Evolutionary conservation across 2,888 invertebrate genomes (phyloP).

Genomic region (Agrochola circellaris): DNA sequence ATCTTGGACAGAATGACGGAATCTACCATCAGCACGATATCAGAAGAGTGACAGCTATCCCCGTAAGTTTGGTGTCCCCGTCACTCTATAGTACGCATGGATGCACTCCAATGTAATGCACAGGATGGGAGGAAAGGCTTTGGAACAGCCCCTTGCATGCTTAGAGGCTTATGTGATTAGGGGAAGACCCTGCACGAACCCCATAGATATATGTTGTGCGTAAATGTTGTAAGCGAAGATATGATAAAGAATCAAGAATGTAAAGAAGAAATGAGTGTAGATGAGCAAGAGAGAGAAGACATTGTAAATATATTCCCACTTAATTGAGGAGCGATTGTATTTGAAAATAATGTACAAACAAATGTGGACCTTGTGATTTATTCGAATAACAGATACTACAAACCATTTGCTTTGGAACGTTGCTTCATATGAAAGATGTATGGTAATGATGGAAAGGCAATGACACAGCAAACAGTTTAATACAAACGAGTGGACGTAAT

Average conservation of each 20-base stretch:
- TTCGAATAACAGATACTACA: constrained; percentile 18
- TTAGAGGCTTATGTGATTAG: constrained; percentile 88
- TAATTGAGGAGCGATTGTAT: constrained; percentile 25
- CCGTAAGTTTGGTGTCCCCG: constrained; percentile 89
- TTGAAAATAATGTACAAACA: constrained; percentile 27
- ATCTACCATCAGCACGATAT: constrained; percentile 71
- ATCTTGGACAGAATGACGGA: constrained; percentile 82
- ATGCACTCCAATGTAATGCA: constrained; percentile 83
- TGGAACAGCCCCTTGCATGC: constrained; percentile 89
- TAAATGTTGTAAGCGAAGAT: constrained; percentile 69
- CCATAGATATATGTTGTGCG: constrained; percentile 83
- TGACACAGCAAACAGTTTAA: constrained; percentile 14
- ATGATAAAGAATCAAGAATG: constrained; percentile 57
- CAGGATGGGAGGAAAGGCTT: constrained; percentile 82
- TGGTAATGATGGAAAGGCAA: constrained; percentile 35
- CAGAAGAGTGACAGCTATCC: constrained; percentile 86
- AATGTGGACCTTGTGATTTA: constrained; percentile 18
- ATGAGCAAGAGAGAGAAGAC: constrained; percentile 53
- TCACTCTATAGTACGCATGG: constrained; percentile 87
- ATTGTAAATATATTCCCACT: constrained; percentile 32
- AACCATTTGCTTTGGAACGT: constrained; percentile 15
- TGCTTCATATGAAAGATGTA: constrained; percentile 37
- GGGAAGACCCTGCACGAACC: constrained; percentile 86
- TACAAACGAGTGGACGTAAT: constrained; percentile 27
- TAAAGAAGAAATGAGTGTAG: constrained; percentile 58